These are phyloP conservation scores for Pseudomyrmex pallidus DNA, from an alignment of 1,140 invertebrate species.

Conservation along the genomic window DNA sequence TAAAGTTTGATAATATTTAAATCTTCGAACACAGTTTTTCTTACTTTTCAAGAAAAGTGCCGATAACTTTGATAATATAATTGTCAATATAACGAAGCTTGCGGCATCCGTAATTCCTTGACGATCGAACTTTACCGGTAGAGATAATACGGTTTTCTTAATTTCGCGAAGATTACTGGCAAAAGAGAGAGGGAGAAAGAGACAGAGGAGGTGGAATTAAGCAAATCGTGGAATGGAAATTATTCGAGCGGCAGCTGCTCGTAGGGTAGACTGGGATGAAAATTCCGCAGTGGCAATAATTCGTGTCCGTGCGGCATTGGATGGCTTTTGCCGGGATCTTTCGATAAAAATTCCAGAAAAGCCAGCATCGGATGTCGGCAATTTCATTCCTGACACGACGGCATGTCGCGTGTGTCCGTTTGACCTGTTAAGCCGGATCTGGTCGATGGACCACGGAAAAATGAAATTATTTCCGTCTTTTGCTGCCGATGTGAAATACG, in stretches of 20 bases:
- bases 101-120: constrained; percentile 20
- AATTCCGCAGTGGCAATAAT: constrained; percentile 68
- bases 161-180: constrained; percentile 46
- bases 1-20: constrained; percentile 2
- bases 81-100: constrained; percentile 13
- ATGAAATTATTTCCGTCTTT: constrained; percentile 45
- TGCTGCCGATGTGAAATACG: constrained; percentile 17
- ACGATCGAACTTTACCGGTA: constrained; percentile 20
- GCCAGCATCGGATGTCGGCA: constrained; percentile 41
- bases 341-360: constrained; percentile 70
- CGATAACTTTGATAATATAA: not conserved
- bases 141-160: constrained; percentile 54
- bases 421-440: constrained; percentile 21
- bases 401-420: constrained; percentile 36
- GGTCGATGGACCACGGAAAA: constrained; percentile 22
- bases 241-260: constrained; percentile 54
- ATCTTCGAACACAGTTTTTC: not conserved
- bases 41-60: not conserved
- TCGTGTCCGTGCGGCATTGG: constrained; percentile 53
- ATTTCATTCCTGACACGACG: constrained; percentile 47
- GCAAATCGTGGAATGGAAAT: constrained; percentile 69
- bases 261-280: constrained; percentile 62
- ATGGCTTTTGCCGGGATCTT: constrained; percentile 50
- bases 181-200: not conserved
- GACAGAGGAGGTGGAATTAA: constrained; percentile 56